phyloP scores from a whole-genome alignment of 2,888 invertebrate species.

The Mesorhabditis sp. region DNA sequence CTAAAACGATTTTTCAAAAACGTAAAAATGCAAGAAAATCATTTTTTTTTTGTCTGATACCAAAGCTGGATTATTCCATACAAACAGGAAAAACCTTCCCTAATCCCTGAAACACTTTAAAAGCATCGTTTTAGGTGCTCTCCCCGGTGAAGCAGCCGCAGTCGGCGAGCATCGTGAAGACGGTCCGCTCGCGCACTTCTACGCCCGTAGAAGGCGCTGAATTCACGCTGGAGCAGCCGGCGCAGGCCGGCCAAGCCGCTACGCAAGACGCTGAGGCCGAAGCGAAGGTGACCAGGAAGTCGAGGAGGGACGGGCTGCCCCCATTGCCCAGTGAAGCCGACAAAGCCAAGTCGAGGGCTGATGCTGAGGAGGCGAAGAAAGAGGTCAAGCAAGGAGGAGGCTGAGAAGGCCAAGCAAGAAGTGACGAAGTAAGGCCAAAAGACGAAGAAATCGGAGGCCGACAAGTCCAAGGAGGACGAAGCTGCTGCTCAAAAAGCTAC shows the following conservation, averaged over 20 bases:
- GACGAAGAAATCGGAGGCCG: neutral
- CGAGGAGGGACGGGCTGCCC: conserved; percentile 24
- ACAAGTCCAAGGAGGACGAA: conserved; percentile 7
- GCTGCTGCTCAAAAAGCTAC: conserved; percentile 8
- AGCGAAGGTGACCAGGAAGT: neutral
- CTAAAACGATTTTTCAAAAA: too few relatives aligned
- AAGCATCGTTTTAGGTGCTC: conserved; percentile 8
- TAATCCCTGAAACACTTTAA: too few relatives aligned
- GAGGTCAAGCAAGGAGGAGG: conserved; percentile 4
- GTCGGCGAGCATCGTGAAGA: conserved; percentile 35
- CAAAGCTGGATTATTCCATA: too few relatives aligned
- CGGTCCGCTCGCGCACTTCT: conserved; percentile 17
- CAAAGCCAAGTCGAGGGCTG: conserved; percentile 9
- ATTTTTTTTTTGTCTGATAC: too few relatives aligned
- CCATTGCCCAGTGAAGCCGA: conserved; percentile 12
- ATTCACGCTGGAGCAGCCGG: conserved; percentile 32
- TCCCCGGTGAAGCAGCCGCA: conserved; percentile 30
- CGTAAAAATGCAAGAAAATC: too few relatives aligned
- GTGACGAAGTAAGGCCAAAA: conserved; percentile 14
- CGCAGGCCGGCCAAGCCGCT: conserved; percentile 11
- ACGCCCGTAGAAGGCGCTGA: conserved; percentile 28
- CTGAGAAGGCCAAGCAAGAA: conserved; percentile 5
- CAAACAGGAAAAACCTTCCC: too few relatives aligned
- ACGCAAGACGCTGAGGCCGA: conserved; percentile 25
- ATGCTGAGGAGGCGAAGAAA: conserved; percentile 13